Evolutionary conservation across 1,140 invertebrate species (phyloP).

Genomic region (Drosophila malerkotliana): DNA sequence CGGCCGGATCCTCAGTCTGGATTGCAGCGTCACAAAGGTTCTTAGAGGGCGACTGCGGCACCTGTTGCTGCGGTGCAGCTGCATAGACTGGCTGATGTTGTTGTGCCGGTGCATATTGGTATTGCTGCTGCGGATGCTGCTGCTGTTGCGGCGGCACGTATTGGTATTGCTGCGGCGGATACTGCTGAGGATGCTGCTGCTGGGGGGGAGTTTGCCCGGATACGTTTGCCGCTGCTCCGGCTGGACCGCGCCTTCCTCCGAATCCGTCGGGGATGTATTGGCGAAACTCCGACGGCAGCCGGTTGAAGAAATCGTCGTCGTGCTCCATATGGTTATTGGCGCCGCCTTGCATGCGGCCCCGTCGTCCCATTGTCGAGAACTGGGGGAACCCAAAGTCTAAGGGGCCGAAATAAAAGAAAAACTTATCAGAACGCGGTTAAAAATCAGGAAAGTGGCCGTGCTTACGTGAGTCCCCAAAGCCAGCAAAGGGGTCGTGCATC

Average conservation of each 20-base stretch:
- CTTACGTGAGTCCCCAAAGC: constrained; percentile 85
- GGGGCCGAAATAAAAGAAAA: constrained; percentile 83
- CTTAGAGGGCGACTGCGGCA: constrained; percentile 71
- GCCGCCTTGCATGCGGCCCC: constrained; percentile 69
- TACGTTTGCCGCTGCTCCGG: constrained; percentile 21
- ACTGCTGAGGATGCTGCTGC: constrained; percentile 70
- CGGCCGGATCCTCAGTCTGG: constrained; percentile 83
- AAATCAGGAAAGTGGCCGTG: constrained; percentile 84
- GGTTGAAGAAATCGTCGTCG: constrained; percentile 85
- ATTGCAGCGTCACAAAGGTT: constrained; percentile 84
- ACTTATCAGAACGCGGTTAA: constrained; percentile 59
- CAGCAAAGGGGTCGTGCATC: constrained; percentile 84
- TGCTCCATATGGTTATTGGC: constrained; percentile 60
- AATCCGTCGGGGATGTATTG: constrained; percentile 86
- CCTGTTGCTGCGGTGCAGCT: constrained; percentile 62
- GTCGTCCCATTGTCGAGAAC: constrained; percentile 72
- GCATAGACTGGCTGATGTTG: constrained; percentile 59
- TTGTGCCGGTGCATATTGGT: constrained; percentile 35
- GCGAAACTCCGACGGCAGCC: constrained; percentile 86
- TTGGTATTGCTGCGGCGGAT: constrained; percentile 65
- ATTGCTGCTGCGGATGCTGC: constrained; percentile 50
- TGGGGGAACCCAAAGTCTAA: constrained; percentile 83
- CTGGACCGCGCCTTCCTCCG: constrained; percentile 83
- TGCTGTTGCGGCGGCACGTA: constrained; percentile 25
- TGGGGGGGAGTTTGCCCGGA: constrained; percentile 62